Base-by-base conservation (phyloP, 2,888 invertebrate genomes). In the Carterocephalus palaemon region DNA sequence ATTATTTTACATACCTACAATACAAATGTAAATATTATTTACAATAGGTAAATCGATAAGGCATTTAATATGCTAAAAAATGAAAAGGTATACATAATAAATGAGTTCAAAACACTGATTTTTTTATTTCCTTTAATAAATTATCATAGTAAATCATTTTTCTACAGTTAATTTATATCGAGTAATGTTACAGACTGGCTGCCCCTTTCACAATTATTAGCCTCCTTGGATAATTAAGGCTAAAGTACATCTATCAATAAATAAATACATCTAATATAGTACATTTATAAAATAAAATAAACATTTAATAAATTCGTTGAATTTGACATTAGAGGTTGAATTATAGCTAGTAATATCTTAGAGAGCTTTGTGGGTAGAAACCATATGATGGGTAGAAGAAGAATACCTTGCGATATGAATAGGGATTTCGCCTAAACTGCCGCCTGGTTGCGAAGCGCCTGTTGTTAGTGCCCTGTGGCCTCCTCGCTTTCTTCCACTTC, bases 311-410 rank as follows among this genome's bases (percentile, higher is more conserved):
- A 34, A 16, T 36, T 36, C 36, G 36, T 1, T 22, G 4, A 7
- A 10, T n/a, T 31, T 5, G 16, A 22, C 4, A 17, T 46, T 42
- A 47, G 50, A 54, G n/a, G n/a, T n/a, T n/a, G 50, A 53, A 28
- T 53, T 52, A 59, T 47, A 46, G 41, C 37, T 67, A 80, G 58
- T 73, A 80, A 65, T 63, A 80, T 62, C 75, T 68, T 67, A 82
- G 75, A 77, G 78, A 80, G 74, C 79, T 74, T 50, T 77, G 79
- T 8, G 66, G 67, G 53, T 77, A 74, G 54, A 62, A 79, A 46
- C 65, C 51, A 38, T 75, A 77, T 47, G 75, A 75, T 1, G 79
- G 78, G 43, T 75, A 71, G 26, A 59, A 65, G 48, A 59, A 68
- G 32, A 68, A 65, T 7, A 65, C 62, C 52, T 67, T 68, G 38